Base-by-base conservation (phyloP, 2,797 vertebrate genomes). In the Hippocampus kuda region DNA sequence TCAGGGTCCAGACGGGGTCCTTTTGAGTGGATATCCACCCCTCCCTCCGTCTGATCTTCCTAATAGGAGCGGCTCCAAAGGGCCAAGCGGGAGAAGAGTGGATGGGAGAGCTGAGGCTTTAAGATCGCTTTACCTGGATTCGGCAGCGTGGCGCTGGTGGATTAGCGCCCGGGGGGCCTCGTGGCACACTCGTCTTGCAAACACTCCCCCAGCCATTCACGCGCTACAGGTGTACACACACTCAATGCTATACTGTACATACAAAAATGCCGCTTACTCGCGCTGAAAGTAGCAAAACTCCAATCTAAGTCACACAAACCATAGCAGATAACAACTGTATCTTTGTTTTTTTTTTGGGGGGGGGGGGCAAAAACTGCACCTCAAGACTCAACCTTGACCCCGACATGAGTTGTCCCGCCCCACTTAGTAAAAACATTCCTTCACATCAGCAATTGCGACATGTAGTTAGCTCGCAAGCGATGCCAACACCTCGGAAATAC, bases 111-210 rank as follows among this genome's bases (percentile, higher is more conserved):
- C 85, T 49, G 85, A 72, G 89, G 88, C 88, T 91, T 92, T 91
- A 91, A 87, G 88, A 91, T 91, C 88, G 86, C 89, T 91, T 91
- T 91, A 91, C 90, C 90, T 90, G 88, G 89, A 91, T 69, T 69
- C 57, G 68, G 68, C 68, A 61, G 56, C 22, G 41, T 22, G 67
- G 67, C 67, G 67, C 67, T 68, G 24, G 67, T 30, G 67, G 67
- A 68, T 68, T 68, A 68, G 41, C 9, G 67, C 54, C 54, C 41
- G n/a, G 41, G 34, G 67, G 67, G 26, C 67, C 54, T 57, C 30
- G 24, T 30, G 20, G 30, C 66, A 42, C 51, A 34, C 30, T 56
- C 15, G 66, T 56, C 51, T 38, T 26, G 24, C 56, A 59, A 59
- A 59, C 56, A 44, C 42, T 5, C 22, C 53, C 53, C 51, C 51